These are phyloP conservation scores for Tenthredo notha DNA, from an alignment of 2,888 invertebrate species.

Conservation along the genomic window DNA sequence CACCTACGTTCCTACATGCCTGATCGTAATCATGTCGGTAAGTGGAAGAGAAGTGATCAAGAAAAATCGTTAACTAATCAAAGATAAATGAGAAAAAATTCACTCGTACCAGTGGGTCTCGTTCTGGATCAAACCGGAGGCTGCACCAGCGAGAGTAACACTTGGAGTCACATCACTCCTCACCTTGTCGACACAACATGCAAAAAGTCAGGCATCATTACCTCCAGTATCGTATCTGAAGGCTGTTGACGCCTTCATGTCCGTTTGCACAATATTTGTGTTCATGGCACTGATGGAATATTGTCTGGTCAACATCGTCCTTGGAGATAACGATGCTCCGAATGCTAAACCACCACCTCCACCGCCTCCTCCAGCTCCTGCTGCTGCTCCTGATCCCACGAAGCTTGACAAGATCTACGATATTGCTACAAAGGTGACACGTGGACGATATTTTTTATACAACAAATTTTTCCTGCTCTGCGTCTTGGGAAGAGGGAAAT, in stretches of 20 bases:
- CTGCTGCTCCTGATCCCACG: conserved; percentile 81
- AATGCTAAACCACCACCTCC: conserved; percentile 80
- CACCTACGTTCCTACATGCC: conserved; percentile 95
- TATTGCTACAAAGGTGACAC: conserved; percentile 78
- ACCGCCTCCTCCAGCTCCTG: conserved; percentile 73
- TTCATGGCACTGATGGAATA: conserved; percentile 97
- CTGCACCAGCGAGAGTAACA: conserved; percentile 95
- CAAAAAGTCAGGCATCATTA: conserved; percentile 94
- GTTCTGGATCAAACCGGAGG: conserved; percentile 97
- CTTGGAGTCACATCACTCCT: conserved; percentile 94
- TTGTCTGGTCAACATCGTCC: conserved; percentile 92
- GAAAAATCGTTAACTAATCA: not conserved
- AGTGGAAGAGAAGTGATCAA: conserved; percentile 74
- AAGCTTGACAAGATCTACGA: conserved; percentile 81
- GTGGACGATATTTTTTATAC: conserved; percentile 53
- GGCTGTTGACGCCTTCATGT: conserved; percentile 96
- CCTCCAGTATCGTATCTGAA: conserved; percentile 97
- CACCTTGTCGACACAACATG: conserved; percentile 94
- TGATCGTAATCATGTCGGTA: conserved; percentile 96
- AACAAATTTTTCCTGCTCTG: not conserved
- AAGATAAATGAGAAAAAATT: conserved; percentile 26
- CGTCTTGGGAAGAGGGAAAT: not conserved
- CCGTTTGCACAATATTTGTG: conserved; percentile 94
- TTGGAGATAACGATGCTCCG: conserved; percentile 86
- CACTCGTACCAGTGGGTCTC: conserved; percentile 88